Evolutionary conservation across 2,888 invertebrate species (phyloP).

Genomic region (Monochamus alternatus): DNA sequence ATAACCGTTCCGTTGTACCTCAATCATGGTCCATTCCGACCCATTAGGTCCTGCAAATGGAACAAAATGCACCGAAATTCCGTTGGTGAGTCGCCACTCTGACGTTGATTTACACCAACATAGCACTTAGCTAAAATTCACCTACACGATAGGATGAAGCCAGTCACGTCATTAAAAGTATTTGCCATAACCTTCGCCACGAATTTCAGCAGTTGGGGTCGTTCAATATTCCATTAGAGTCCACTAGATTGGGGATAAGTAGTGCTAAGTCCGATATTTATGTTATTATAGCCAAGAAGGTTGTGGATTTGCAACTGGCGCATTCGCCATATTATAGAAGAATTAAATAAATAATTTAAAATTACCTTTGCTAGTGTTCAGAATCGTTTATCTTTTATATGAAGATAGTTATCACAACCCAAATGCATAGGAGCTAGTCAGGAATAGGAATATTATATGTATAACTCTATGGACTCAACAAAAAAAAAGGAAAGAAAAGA

Average conservation of each 20-base stretch:
- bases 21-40: slow-evolving; percentile 53
- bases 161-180: slow-evolving; percentile 44
- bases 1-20: slow-evolving; percentile 37
- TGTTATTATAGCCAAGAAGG: background rate
- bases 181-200: slow-evolving; percentile 25
- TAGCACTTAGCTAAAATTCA: slow-evolving; percentile 54
- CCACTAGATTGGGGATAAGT: background rate
- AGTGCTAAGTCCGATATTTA: background rate
- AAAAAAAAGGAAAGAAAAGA: too few species aligned
- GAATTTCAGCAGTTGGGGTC: background rate
- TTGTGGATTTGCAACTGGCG: too few species aligned
- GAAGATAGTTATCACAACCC: too few species aligned
- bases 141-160: slow-evolving; percentile 45
- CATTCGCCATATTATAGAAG: too few species aligned
- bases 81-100: slow-evolving; percentile 48
- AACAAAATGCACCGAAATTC: slow-evolving; percentile 53
- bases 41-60: slow-evolving; percentile 53
- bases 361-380: too few species aligned
- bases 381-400: too few species aligned
- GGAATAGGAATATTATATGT: too few species aligned
- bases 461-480: too few species aligned
- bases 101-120: slow-evolving; percentile 57
- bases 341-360: too few species aligned
- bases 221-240: slow-evolving; percentile 11
- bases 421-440: too few species aligned